Base-by-base conservation (phyloP, 2,888 invertebrate species). In the Monopis laevigella region DNA sequence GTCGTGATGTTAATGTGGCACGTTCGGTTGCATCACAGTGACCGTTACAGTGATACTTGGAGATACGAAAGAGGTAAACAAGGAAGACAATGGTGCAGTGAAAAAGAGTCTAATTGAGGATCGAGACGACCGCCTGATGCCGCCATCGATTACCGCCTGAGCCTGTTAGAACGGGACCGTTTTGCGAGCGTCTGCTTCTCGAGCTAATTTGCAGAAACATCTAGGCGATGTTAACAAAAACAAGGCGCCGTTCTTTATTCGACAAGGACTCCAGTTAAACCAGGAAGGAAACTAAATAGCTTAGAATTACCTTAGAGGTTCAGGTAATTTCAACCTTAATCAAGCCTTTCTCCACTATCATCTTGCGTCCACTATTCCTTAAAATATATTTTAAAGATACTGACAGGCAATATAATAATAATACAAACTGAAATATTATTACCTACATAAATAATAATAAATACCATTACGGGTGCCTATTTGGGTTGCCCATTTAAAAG, bases 151-250 rank as follows among this genome's bases (percentile, higher is more conserved):
- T 66, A 70, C 66, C 65, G 66, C 64, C 56, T 54, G 5, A 34
- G 41, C 56, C 58, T 59, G 54, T 59, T 58, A 58, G 57, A 73
- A 72, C 74, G 74, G 72, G 64, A 71, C 53, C 50, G 16, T 43
- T 36, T 43, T 27, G 43, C 12, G 11, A 43, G 11, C 30, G 38
- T 14, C 32, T 16, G 55, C 49, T 58, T 60, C 54, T 56, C 50
- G 51, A 53, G 51, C 51, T 53, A 53, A 41, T 38, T 28, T 38
- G 39, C 41, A 28, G 41, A 53, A 55, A 57, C 59, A 57, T 53
- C 53, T 21, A 13, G n/a, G 12, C 13, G 36, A 36, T 36, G 36
- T 36, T 36, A 19, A 36, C 36, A 36, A 36, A 36, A 42, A 42
- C 38, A 12, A 10, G 30, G 29, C 29, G 19, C 40, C 41, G 18